Percentiles rank a stretch among this genome's conserved stretches.
Conservation (phyloP, 2,797 vertebrate genomes). For the Chloroceryle amazona region DNA sequence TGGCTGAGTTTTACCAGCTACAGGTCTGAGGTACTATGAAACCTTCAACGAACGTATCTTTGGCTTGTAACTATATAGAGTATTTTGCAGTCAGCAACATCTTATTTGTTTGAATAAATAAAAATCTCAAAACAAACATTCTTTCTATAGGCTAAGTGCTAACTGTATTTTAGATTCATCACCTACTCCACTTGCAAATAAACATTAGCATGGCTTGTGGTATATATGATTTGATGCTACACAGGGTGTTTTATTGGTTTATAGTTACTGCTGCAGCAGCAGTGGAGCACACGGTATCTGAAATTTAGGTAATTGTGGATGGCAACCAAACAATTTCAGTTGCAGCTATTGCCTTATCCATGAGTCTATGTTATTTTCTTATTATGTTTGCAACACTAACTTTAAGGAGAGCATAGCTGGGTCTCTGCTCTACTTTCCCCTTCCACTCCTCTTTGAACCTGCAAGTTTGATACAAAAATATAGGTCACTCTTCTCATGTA, state of each 20-base stretch:
- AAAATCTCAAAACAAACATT: not conserved
- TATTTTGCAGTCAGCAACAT: not conserved
- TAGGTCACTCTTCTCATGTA: not conserved
- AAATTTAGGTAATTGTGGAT: not conserved
- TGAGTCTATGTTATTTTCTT: not conserved
- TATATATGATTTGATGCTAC: constrained; percentile 2
- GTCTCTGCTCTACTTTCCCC: not conserved
- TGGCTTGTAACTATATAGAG: not conserved
- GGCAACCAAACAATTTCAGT: not conserved
- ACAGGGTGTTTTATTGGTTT: not conserved
- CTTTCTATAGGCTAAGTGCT: not conserved
- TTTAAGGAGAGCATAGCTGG: not conserved
- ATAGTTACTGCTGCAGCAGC: not conserved
- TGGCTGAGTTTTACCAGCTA: not conserved
- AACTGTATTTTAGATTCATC: not conserved
- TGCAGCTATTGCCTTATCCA: not conserved
- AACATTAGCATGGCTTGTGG: not conserved
- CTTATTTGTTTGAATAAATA: constrained; percentile 3
- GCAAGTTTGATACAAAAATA: not conserved
- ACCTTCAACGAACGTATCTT: not conserved
- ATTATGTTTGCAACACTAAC: not conserved
- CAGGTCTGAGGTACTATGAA: not conserved
- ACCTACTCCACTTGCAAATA: constrained; percentile 33
- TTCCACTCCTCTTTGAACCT: not conserved
- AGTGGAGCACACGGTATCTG: not conserved